These are phyloP conservation scores for Malacosoma neustria DNA, from an alignment of 2,888 invertebrate genomes.

Conservation along the genomic window DNA sequence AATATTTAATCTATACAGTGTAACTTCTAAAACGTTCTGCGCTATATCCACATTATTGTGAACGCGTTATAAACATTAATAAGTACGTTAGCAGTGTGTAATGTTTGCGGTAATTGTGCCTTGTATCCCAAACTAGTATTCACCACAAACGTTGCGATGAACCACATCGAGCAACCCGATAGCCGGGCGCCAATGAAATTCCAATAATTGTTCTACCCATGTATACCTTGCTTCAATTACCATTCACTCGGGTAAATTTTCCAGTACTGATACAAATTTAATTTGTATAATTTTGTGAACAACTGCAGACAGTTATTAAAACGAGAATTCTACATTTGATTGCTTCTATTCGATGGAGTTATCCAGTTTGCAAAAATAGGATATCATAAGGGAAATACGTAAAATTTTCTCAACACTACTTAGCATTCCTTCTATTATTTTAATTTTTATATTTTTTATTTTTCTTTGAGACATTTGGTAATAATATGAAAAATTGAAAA, in stretches of 20 bases:
- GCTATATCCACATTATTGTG: background rate
- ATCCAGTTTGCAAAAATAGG: no score
- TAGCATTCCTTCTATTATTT: no score
- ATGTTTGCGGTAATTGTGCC: conserved; percentile 31
- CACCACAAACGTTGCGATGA: conserved; percentile 42
- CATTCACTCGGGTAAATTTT: background rate
- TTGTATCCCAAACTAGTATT: conserved; percentile 32
- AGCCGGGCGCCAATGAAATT: conserved; percentile 31
- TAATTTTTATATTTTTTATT: no score
- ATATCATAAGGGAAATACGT: no score
- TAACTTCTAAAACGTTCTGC: no score
- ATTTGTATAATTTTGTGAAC: background rate
- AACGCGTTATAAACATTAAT: conserved; percentile 17
- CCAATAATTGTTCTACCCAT: conserved; percentile 36
- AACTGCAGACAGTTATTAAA: no score
- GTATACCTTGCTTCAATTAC: background rate
- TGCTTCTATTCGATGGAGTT: no score
- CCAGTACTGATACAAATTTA: background rate
- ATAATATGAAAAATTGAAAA: no score
- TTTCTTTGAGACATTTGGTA: no score
- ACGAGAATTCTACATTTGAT: no score
- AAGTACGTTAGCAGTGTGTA: conserved; percentile 28
- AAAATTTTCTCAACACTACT: no score
- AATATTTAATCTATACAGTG: no score
- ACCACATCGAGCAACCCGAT: conserved; percentile 22